Conservation (phyloP, 2,888 invertebrate species). For the Thysanoteuthis rhombus region DNA sequence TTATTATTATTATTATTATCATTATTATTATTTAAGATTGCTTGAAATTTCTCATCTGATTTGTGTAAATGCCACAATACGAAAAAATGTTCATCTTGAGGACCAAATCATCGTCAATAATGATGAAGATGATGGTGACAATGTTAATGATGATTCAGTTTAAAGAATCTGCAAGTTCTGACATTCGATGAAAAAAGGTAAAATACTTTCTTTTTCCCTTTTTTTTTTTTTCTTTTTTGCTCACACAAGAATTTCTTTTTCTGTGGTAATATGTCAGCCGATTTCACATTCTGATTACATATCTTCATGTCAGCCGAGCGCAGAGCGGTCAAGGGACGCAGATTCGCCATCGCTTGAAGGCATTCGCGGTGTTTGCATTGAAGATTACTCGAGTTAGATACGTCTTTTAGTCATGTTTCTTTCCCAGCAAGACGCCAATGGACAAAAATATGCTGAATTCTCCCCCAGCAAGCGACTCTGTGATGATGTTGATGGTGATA, state of each 20-base stretch:
- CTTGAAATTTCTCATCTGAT: too few relatives aligned
- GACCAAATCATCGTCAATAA: too few relatives aligned
- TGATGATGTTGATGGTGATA: neutral
- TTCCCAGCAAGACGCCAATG: neutral
- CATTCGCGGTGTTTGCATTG: neutral
- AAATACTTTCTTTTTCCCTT: too few relatives aligned
- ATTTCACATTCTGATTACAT: neutral
- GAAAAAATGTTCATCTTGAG: too few relatives aligned
- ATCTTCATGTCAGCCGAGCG: neutral
- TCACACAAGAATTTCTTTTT: neutral
- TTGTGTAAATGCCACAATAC: too few relatives aligned
- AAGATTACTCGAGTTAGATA: neutral
- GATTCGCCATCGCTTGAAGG: neutral
- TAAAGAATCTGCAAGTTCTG: too few relatives aligned
- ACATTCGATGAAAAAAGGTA: too few relatives aligned
- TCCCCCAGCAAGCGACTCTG: neutral
- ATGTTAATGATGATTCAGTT: too few relatives aligned
- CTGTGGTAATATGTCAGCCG: neutral
- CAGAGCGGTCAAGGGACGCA: neutral
- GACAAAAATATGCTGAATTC: conserved; percentile 12
- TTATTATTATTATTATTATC: too few relatives aligned
- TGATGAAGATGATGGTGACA: too few relatives aligned
- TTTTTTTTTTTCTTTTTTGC: too few relatives aligned
- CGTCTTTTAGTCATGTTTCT: neutral
- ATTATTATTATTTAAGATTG: too few relatives aligned